Conservation (phyloP, 2,113 vertebrate species). For the Cygnus atratus region DNA sequence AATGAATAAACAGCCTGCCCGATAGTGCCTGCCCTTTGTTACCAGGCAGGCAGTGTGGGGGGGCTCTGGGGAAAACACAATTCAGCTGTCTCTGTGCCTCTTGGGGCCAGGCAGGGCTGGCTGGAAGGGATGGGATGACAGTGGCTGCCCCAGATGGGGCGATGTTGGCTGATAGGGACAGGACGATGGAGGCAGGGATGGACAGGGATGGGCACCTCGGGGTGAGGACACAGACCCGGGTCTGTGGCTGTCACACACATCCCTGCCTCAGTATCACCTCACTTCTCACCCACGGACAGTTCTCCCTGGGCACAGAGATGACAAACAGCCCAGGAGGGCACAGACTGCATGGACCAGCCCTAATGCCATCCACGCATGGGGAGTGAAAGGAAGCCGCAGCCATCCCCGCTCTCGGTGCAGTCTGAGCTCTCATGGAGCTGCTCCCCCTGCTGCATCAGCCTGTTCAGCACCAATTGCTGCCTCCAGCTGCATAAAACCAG, state of each 20-base stretch:
- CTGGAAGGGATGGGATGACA: not conserved
- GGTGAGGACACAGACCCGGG: rapidly evolving
- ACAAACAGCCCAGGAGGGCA: not conserved
- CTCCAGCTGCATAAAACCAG: not conserved
- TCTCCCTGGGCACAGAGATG: not conserved
- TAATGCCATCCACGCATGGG: too few relatives aligned
- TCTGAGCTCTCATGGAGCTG: not conserved
- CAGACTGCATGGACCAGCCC: not conserved
- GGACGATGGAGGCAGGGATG: not conserved
- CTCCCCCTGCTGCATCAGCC: not conserved
- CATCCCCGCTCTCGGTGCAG: rapidly evolving
- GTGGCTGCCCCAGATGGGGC: not conserved
- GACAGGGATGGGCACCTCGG: too few relatives aligned
- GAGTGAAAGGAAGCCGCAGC: not conserved
- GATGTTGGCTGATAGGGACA: too few relatives aligned
- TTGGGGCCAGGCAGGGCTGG: not conserved
- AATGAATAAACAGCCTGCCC: not conserved
- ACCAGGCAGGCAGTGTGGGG: not conserved
- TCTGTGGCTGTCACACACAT: not conserved
- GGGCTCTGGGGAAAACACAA: not conserved
- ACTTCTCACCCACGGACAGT: not conserved
- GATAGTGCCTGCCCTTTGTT: not conserved
- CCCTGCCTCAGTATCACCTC: not conserved
- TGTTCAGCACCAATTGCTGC: not conserved
- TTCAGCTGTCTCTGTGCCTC: not conserved